A percentile compares a stretch with the other conserved stretches of the same genome.
phyloP scores from a whole-genome alignment of 2,113 vertebrate species.

The Mustela lutreola region DNA sequence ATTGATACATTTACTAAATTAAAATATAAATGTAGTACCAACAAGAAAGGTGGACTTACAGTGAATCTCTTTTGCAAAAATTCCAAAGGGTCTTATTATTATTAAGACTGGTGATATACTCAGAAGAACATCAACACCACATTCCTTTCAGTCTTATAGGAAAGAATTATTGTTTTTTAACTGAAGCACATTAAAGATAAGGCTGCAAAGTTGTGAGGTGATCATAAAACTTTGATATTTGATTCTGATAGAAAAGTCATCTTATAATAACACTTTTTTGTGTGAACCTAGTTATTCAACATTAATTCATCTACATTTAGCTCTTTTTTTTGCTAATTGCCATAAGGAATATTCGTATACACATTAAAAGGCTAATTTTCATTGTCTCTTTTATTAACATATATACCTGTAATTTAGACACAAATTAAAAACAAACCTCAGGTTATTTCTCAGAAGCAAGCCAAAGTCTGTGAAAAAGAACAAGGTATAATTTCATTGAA shows the following conservation, averaged over 20 bases:
- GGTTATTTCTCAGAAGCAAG: background rate
- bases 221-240: background rate
- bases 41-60: background rate
- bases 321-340: background rate
- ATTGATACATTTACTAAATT: background rate
- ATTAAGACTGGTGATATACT: background rate
- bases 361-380: background rate
- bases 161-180: background rate
- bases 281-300: background rate
- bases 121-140: background rate
- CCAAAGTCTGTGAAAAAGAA: background rate
- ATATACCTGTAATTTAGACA: background rate
- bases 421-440: slow-evolving; percentile 23
- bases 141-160: background rate
- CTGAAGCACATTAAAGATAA: background rate
- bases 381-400: background rate
- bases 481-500: background rate
- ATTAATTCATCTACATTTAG: background rate
- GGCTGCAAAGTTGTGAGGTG: background rate
- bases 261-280: background rate
- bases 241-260: background rate
- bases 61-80: background rate
- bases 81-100: background rate
- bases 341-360: background rate
- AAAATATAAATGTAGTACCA: background rate